A percentile compares a stretch with the other conserved stretches of the same genome.
Evolutionary conservation across 2,888 invertebrate species (phyloP).

Genomic region (Drosophila peninsularis): DNA sequence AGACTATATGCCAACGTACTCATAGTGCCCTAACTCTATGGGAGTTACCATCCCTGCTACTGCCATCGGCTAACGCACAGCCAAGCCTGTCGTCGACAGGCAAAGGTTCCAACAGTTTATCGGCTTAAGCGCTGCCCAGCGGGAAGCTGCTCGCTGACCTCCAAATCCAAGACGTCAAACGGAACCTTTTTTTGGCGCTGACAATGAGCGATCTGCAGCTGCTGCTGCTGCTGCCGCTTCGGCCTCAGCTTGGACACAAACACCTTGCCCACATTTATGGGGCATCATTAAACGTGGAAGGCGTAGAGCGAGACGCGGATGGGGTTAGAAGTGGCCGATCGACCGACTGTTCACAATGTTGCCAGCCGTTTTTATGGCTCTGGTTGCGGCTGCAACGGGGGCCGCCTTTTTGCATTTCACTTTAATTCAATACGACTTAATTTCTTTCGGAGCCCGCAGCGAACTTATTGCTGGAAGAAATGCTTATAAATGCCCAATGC

Average conservation of each 20-base stretch:
- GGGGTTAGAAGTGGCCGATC: neutral
- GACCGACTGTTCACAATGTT: conserved; percentile 55
- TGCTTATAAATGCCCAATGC: conserved; percentile 78
- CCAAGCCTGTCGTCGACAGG: conserved; percentile 15
- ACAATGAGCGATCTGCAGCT: conserved; percentile 66
- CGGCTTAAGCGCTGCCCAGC: conserved; percentile 47
- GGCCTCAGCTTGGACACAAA: conserved; percentile 45
- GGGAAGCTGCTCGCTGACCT: conserved; percentile 32
- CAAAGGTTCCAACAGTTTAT: conserved; percentile 41
- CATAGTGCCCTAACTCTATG: neutral
- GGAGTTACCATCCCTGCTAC: neutral
- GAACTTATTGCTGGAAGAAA: conserved; percentile 50
- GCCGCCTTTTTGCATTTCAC: conserved; percentile 73
- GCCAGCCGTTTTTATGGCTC: conserved; percentile 47
- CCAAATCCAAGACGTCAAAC: conserved; percentile 18
- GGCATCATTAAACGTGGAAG: conserved; percentile 46
- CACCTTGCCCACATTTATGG: conserved; percentile 74
- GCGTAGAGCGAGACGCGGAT: neutral
- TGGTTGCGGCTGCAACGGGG: conserved; percentile 33
- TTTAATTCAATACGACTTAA: conserved; percentile 76
- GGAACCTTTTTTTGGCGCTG: conserved; percentile 33
- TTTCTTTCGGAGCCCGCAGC: conserved; percentile 56
- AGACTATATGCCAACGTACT: too few relatives aligned
- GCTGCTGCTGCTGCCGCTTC: conserved; percentile 51
- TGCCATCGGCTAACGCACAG: neutral